Conservation (phyloP, 2,888 invertebrate genomes). For the Tachina fera region DNA sequence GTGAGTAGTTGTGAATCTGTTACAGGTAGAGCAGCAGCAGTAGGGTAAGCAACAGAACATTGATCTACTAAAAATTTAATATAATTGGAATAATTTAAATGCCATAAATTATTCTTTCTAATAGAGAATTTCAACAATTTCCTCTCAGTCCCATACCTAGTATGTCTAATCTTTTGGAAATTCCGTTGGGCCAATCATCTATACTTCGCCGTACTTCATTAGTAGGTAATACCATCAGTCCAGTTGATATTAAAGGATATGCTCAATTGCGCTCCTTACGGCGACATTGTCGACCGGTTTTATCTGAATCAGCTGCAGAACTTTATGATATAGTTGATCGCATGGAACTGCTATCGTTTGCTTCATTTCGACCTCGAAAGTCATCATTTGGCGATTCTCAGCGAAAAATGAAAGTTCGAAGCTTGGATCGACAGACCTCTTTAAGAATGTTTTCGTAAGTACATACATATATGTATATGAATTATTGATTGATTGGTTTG, state of each 20-base stretch:
- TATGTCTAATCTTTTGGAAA: constrained; percentile 88
- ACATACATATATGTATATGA: background rate
- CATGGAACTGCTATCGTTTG: constrained; percentile 74
- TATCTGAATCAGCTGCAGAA: constrained; percentile 86
- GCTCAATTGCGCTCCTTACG: constrained; percentile 88
- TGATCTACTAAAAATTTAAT: background rate
- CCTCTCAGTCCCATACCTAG: constrained; percentile 95
- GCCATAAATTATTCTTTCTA: constrained; percentile 3
- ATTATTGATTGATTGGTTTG: background rate
- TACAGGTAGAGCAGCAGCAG: constrained; percentile 85
- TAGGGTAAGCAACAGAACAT: constrained; percentile 83
- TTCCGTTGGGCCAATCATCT: constrained; percentile 77
- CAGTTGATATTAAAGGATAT: constrained; percentile 90
- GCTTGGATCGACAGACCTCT: constrained; percentile 81
- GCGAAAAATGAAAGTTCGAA: constrained; percentile 81
- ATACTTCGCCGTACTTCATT: constrained; percentile 79
- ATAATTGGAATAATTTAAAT: background rate
- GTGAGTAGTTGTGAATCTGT: constrained; percentile 92
- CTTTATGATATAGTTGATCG: constrained; percentile 84
- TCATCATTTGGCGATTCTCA: constrained; percentile 79
- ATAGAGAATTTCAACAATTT: constrained; percentile 88
- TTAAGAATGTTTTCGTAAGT: constrained; percentile 79
- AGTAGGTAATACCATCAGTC: constrained; percentile 85
- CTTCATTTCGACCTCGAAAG: constrained; percentile 76
- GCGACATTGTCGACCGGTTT: constrained; percentile 86